Evolutionary conservation across 2,113 vertebrate species (phyloP), one percentile per base, ranked within the genome.

Genomic region (Phrynosoma platyrhinos): DNA sequence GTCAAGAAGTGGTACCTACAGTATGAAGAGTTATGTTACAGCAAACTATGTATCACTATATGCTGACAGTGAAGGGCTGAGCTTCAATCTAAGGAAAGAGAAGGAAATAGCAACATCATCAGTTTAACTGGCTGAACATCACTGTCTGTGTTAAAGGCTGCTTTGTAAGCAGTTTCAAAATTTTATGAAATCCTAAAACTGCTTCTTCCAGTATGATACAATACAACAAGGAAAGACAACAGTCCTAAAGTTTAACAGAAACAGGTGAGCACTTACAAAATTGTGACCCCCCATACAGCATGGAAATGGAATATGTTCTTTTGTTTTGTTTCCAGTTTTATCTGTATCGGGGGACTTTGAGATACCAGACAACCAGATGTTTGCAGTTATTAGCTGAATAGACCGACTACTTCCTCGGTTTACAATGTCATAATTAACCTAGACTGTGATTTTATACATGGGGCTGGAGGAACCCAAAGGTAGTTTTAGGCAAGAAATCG

Each of bases 321-420:
- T 47, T 32, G 21, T 75, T 40, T 87, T 42, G n/a, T 12, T 88
- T 83, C 32, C 52, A 62, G 36, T 76, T 77, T 88, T 68, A 52
- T 68, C 81, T 77, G 2, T 20, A 32, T 40, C 16, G 27, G 3
- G 76, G 77, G 36, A 16, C 52, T 62, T 27, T 30, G 0, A 80
- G 71, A 75, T 78, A 81, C 82, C 1, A 88, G 88, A 8, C 74
- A 68, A 47, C 62, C 88, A 96, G 95, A 95, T 96, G 95, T 93
- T 95, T 95, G 90, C 90, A 93, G 92, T 95, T 96, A 95, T 32
- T 91, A 89, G 58, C 47, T 20, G 68, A 90, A 91, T 71, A 96
- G 94, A 95, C 94, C 93, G 91, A 87, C 85, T 86, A 91, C 94
- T 95, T 94, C 92, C 93, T 94, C 94, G 96, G 94, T 96, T 97